phyloP scores from a whole-genome alignment of 1,140 invertebrate genomes.

The Lanistes nyassanus region DNA sequence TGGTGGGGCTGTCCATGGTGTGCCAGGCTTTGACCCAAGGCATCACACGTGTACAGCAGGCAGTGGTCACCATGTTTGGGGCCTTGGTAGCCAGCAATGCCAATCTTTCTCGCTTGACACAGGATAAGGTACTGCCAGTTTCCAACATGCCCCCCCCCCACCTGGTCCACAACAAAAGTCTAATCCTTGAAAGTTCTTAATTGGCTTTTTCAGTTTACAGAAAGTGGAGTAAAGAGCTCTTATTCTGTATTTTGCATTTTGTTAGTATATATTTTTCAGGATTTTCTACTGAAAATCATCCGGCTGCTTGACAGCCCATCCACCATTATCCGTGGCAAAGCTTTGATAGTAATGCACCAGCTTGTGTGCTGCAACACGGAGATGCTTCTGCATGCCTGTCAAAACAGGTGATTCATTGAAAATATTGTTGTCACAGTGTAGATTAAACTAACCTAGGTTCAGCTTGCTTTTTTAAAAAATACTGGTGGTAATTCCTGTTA shows the following conservation, averaged over 20 bases:
- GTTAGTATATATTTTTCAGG: constrained; percentile 47
- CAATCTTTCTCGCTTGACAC: constrained; percentile 51
- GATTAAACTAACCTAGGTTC: too few relatives aligned
- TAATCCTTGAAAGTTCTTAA: too few relatives aligned
- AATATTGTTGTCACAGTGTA: too few relatives aligned
- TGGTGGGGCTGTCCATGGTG: constrained; percentile 59
- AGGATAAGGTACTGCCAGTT: constrained; percentile 65
- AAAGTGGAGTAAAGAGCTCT: too few relatives aligned
- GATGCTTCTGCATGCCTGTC: constrained; percentile 53
- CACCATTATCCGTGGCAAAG: constrained; percentile 59
- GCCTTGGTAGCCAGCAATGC: constrained; percentile 52
- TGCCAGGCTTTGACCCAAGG: constrained; percentile 56
- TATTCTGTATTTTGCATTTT: too few relatives aligned
- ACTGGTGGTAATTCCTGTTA: too few relatives aligned
- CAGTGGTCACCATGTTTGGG: constrained; percentile 65
- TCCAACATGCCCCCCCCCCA: too few relatives aligned
- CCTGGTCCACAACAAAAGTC: too few relatives aligned
- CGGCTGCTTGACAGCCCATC: constrained; percentile 60
- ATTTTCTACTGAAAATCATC: constrained; percentile 55
- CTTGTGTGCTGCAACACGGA: constrained; percentile 54
- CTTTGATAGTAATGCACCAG: constrained; percentile 58
- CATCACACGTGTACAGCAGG: constrained; percentile 62
- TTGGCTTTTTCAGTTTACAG: too few relatives aligned
- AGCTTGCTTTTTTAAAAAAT: too few relatives aligned
- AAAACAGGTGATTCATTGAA: constrained; percentile 45